A percentile compares a stretch with the other conserved stretches of the same genome.
Evolutionary conservation across 2,113 vertebrate genomes (phyloP).

Genomic region (Sorex araneus): DNA sequence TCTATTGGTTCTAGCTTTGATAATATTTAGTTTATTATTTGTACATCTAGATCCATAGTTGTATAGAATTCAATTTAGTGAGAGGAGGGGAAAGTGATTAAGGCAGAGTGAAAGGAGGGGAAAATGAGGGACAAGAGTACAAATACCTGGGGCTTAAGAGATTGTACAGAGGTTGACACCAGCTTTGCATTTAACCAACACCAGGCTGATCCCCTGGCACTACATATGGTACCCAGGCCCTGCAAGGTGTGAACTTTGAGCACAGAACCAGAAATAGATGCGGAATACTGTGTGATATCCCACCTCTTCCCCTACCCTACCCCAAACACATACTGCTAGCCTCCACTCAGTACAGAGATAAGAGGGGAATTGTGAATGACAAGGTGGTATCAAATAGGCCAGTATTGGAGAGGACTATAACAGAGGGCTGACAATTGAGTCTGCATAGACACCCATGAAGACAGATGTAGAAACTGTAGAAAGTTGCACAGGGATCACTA

Average conservation of each 20-base stretch:
- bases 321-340: no score
- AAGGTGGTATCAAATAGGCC: not conserved
- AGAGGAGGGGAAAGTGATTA: not conserved
- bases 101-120: not conserved
- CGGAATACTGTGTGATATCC: no score
- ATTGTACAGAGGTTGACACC: no score
- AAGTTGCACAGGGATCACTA: not conserved
- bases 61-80: not conserved
- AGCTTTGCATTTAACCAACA: no score
- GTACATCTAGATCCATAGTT: not conserved
- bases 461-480: not conserved
- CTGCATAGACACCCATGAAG: not conserved
- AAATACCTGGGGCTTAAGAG: no score
- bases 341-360: not conserved
- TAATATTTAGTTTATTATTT: not conserved
- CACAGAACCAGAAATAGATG: no score
- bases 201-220: no score
- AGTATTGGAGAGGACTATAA: not conserved
- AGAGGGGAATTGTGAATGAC: no score
- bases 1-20: not conserved
- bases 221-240: no score
- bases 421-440: not conserved
- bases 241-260: no score
- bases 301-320: no score
- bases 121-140: not conserved